Conservation (phyloP, 2,888 invertebrate genomes). For the Nemotelus pantherinus region DNA sequence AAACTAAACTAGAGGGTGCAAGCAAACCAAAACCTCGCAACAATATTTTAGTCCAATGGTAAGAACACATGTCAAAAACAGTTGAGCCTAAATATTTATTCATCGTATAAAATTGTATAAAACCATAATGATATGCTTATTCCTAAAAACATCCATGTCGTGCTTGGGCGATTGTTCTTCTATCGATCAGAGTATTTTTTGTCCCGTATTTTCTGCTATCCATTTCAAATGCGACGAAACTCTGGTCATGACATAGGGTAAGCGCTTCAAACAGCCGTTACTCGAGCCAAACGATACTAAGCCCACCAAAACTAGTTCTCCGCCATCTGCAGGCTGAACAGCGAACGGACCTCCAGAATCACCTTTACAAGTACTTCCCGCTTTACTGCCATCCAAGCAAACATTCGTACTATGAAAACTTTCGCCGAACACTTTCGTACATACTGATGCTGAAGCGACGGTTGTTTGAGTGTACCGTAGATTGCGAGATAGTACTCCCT, state of each 20-base stretch:
- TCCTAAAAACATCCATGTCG: no score
- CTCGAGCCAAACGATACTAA: background rate
- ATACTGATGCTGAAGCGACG: background rate
- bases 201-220: background rate
- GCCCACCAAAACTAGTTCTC: background rate
- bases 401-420: background rate
- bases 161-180: no score
- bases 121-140: no score
- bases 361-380: background rate
- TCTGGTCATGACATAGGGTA: background rate
- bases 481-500: no score
- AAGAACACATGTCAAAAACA: no score
- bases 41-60: no score
- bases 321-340: background rate
- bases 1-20: no score
- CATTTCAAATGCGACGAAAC: background rate
- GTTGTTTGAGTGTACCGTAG: no score
- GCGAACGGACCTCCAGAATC: constrained; percentile 4
- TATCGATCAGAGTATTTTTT: no score
- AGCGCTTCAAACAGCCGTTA: background rate
- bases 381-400: background rate
- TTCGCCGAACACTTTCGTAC: background rate
- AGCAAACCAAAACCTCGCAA: no score
- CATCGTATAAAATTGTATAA: no score
- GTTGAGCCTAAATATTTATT: no score